Conservation (phyloP, 1,140 invertebrate species). For the Neocloeon triangulifer region DNA sequence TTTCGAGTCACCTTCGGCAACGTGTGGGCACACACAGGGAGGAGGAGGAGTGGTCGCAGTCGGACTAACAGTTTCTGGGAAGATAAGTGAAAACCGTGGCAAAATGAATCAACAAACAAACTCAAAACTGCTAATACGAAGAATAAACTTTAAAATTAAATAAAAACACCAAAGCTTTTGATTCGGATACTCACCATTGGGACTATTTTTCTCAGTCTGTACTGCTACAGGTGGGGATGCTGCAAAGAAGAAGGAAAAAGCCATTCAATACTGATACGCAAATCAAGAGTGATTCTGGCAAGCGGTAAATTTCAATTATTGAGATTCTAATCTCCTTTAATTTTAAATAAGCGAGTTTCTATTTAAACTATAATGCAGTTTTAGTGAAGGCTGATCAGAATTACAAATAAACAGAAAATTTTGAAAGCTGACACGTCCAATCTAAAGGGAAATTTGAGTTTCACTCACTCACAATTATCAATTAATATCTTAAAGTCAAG, state of each 20-base stretch:
- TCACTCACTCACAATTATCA: too few relatives aligned
- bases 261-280: too few relatives aligned
- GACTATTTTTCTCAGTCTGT: slow-evolving; percentile 5
- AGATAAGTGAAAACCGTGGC: neutral
- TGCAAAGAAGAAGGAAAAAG: slow-evolving; percentile 4
- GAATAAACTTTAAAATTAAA: neutral
- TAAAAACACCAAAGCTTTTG: neutral
- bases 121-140: too few relatives aligned
- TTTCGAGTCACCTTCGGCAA: too few relatives aligned
- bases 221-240: slow-evolving; percentile 2
- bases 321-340: neutral
- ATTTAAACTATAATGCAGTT: neutral
- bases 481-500: too few relatives aligned
- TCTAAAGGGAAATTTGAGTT: too few relatives aligned
- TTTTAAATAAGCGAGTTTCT: neutral
- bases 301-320: too few relatives aligned
- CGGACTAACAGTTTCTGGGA: neutral
- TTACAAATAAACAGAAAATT: neutral
- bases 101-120: slow-evolving; percentile 1
- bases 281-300: too few relatives aligned
- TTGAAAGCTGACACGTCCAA: too few relatives aligned
- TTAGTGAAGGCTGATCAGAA: too few relatives aligned
- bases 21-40: too few relatives aligned
- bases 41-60: too few relatives aligned
- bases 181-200: slow-evolving; percentile 5